phyloP scores from a whole-genome alignment of 1,140 invertebrate species.

The Drosophila mauritiana region DNA sequence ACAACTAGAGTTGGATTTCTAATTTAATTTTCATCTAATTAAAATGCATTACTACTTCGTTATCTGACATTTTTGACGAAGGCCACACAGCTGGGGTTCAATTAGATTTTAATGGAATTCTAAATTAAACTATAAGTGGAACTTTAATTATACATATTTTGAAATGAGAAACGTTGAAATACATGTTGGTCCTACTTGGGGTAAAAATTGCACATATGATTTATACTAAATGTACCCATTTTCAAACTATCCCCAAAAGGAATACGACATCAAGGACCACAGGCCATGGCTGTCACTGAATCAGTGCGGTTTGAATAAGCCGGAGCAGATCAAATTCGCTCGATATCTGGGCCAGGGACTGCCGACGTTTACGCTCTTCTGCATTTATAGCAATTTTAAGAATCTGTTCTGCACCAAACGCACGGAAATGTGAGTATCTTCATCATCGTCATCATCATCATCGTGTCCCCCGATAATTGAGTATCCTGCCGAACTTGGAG shows the following conservation, averaged over 20 bases:
- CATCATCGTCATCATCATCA: neutral
- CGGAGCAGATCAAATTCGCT: slow-evolving; percentile 84
- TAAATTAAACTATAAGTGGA: neutral
- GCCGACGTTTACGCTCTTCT: slow-evolving; percentile 83
- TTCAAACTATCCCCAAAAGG: slow-evolving; percentile 33
- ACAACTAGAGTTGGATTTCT: slow-evolving; percentile 8
- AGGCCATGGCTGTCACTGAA: slow-evolving; percentile 81
- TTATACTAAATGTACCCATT: neutral
- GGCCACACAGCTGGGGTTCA: too few species aligned
- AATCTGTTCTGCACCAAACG: slow-evolving; percentile 84
- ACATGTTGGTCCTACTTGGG: neutral
- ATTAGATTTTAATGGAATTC: neutral
- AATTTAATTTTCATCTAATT: neutral
- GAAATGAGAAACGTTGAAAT: too few species aligned
- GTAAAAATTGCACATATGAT: neutral
- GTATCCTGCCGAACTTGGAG: slow-evolving; percentile 7
- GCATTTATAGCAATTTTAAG: slow-evolving; percentile 85
- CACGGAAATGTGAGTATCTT: slow-evolving; percentile 80
- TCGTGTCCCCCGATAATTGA: slow-evolving; percentile 12
- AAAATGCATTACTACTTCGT: neutral
- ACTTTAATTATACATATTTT: too few species aligned
- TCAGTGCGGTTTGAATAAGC: slow-evolving; percentile 82
- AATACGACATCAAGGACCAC: slow-evolving; percentile 84
- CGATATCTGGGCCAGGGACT: slow-evolving; percentile 83
- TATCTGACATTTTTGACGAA: neutral